Evolutionary conservation across 1,140 invertebrate genomes (phyloP).

Genomic region (Aphelinus atriplicis): DNA sequence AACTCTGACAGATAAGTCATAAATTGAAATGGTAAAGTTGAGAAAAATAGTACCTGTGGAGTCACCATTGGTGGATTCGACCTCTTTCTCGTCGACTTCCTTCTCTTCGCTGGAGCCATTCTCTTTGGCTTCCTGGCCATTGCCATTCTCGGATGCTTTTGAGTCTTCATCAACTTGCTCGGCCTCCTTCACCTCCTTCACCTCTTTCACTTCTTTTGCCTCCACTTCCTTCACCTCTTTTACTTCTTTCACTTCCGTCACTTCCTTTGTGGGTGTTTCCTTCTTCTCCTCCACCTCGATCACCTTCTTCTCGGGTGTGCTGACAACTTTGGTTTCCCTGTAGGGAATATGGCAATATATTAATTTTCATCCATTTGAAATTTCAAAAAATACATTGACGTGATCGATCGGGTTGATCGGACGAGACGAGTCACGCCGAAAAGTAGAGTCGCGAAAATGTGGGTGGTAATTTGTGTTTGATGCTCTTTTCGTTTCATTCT

Average conservation of each 20-base stretch:
- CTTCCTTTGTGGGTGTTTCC: slow-evolving; percentile 47
- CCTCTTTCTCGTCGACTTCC: slow-evolving; percentile 67
- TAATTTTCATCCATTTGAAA: too few relatives aligned
- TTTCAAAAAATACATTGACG: too few relatives aligned
- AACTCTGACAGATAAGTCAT: too few relatives aligned
- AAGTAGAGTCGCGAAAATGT: too few relatives aligned
- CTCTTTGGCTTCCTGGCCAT: slow-evolving; percentile 60
- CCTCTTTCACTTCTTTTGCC: background rate
- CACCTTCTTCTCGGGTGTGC: slow-evolving; percentile 67
- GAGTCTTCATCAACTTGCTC: slow-evolving; percentile 61
- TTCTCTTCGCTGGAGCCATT: slow-evolving; percentile 67
- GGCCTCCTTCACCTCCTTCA: background rate
- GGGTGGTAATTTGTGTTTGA: too few relatives aligned
- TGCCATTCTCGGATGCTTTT: slow-evolving; percentile 57
- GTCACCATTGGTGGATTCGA: slow-evolving; percentile 68
- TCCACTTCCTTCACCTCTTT: slow-evolving; percentile 5
- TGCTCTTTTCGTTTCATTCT: background rate
- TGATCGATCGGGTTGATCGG: too few relatives aligned
- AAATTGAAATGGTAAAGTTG: background rate
- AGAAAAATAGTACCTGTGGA: slow-evolving; percentile 32
- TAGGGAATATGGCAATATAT: background rate
- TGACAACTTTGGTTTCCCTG: slow-evolving; percentile 68
- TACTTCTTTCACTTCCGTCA: slow-evolving; percentile 48
- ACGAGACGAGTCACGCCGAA: too few relatives aligned
- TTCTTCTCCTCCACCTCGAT: slow-evolving; percentile 58